Conservation (phyloP, 2,888 invertebrate genomes). For the Phyto melanocephala region DNA sequence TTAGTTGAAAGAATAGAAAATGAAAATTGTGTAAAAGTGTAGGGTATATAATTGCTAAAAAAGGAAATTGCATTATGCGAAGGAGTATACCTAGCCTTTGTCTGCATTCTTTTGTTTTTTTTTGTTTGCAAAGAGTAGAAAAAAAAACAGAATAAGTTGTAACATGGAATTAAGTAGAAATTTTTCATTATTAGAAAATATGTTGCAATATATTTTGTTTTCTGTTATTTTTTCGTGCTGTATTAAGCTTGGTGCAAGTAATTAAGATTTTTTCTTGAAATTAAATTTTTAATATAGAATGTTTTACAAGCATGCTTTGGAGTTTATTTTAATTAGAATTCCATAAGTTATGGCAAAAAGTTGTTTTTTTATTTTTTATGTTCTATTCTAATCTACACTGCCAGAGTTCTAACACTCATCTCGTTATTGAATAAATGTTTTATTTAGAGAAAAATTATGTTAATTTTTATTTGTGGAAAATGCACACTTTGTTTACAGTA, state of each 20-base stretch:
- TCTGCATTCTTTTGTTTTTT: slow-evolving; percentile 29
- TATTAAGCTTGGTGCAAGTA: slow-evolving; percentile 28
- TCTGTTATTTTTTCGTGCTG: not conserved
- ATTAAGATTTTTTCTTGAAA: slow-evolving; percentile 44
- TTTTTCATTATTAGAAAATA: slow-evolving; percentile 63
- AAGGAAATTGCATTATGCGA: slow-evolving; percentile 61
- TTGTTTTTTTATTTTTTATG: no score
- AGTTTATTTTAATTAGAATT: slow-evolving; percentile 43
- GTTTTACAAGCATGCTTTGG: not conserved
- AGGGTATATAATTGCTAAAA: slow-evolving; percentile 59
- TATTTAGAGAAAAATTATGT: no score
- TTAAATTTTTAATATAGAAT: slow-evolving; percentile 25
- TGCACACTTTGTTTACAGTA: not conserved
- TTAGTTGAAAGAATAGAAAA: slow-evolving; percentile 34
- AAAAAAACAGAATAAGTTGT: slow-evolving; percentile 32
- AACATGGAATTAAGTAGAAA: slow-evolving; percentile 54
- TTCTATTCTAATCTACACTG: no score
- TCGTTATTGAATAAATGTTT: no score
- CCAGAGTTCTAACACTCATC: no score
- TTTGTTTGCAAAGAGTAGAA: slow-evolving; percentile 8
- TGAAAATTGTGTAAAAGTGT: slow-evolving; percentile 59
- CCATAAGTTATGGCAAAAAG: slow-evolving; percentile 3
- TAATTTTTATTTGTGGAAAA: no score
- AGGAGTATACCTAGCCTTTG: slow-evolving; percentile 52
- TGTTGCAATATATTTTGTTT: slow-evolving; percentile 51